Percentiles rank a stretch among this genome's conserved stretches.
Evolutionary conservation across 2,888 invertebrate genomes (phyloP).

Genomic region (Troides aeacus): DNA sequence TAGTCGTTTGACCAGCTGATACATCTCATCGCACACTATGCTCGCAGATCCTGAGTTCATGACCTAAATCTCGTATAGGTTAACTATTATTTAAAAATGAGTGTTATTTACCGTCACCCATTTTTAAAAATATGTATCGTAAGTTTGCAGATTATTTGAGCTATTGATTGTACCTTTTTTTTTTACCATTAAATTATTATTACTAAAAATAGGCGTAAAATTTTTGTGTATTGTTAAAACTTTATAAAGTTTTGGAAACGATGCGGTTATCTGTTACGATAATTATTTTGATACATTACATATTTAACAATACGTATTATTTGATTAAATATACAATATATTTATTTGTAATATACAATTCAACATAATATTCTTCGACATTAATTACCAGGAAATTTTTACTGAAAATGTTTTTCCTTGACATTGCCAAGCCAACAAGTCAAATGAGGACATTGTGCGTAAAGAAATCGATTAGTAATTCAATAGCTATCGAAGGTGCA

Average conservation of each 20-base stretch:
- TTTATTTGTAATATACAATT: conserved; percentile 1
- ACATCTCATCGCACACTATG: too few species aligned
- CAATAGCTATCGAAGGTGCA: conserved; percentile 57
- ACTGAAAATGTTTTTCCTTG: conserved; percentile 13
- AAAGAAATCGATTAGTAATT: conserved; percentile 47
- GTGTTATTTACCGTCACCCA: background rate
- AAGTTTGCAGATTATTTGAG: background rate
- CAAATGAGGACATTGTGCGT: conserved; percentile 34
- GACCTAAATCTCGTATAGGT: conserved; percentile 6
- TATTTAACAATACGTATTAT: conserved; percentile 1
- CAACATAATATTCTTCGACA: background rate
- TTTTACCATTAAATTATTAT: background rate
- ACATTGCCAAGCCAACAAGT: conserved; percentile 22
- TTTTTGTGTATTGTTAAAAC: background rate
- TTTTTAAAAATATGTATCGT: background rate
- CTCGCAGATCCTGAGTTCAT: too few species aligned
- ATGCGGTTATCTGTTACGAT: conserved; percentile 10
- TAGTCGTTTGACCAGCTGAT: too few species aligned
- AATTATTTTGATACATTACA: conserved; percentile 2
- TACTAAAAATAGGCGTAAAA: background rate
- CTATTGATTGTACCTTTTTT: background rate
- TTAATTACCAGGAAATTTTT: conserved; percentile 17
- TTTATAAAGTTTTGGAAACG: conserved; percentile 3
- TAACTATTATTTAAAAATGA: background rate
- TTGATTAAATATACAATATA: conserved; percentile 14